Evolutionary conservation across 2,888 invertebrate species (phyloP), one percentile per base, ranked within the genome.

Genomic region (Urechis unicinctus): DNA sequence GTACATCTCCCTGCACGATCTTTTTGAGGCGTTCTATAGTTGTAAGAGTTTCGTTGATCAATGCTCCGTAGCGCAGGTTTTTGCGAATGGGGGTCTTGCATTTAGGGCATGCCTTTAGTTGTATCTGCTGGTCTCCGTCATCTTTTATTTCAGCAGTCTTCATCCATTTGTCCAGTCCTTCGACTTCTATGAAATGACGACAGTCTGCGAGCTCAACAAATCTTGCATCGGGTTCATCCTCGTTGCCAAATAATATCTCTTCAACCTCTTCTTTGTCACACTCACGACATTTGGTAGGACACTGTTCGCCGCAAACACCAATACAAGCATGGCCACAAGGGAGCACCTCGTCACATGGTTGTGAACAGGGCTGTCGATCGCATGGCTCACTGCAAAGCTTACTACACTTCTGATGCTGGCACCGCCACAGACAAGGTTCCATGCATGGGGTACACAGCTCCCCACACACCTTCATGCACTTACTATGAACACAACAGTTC

Each of bases 241-340:
- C 82, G 45, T 59, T 68, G 47, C 82, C 80, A 63, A 82, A 78
- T 36, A 82, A 73, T 13, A 80, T 61, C 42, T 71, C 68, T 3
- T 52, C 59, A 41, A 74, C 71, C 61, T 69, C 66, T 5, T 72
- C 67, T 25, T 67, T 55, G 53, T 82, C 66, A 76, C 87, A 88
- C 22, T 70, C 49, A 28, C 80, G 73, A 77, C 87, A 88, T 51
- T 83, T 66, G 31, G 73, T 73, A n/a, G 85, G 85, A 72, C 87
- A 87, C 9, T 80, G 80, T 72, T 88, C 87, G n/a, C 86, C 86
- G 77, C 88, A 88, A 51, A 86, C 81, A 17, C 87, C 86, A 68
- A 85, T 81, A 76, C 87, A 71, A 4, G 70, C 68, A 76, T 86
- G 86, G 0, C 79, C 78, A 77, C 87, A 88, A 41, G 64, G 51